Base-by-base conservation (phyloP, 2,113 vertebrate species). In the Loxodonta africana region DNA sequence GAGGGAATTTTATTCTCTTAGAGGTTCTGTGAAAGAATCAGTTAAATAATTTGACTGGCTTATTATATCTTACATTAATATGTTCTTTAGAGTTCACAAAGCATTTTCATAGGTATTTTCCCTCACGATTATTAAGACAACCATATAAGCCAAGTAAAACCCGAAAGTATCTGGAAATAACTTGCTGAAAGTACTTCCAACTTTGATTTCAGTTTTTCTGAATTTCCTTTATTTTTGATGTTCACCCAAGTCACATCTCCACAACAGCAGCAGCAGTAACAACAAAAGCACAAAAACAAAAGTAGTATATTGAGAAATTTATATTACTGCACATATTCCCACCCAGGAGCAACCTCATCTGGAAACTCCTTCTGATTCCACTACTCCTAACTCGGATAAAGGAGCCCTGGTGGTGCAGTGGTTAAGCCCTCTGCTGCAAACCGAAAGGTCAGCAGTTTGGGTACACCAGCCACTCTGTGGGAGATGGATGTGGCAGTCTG, bases 61-160 rank as follows among this genome's bases (percentile, higher is more conserved):
- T 80, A 86, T 46, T 83, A 33, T 25, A 65, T 63, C 12, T 81
- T 65, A 51, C 60, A 57, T 51, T 37, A 76, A 74, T 41, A 81
- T 48, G 6, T 21, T 82, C 48, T 90, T 91, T 57, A 48, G n/a
- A 82, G 28, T 60, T 81, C 80, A 89, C 12, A 77, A 89, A 74
- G 69, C 20, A 83, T 10, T 83, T 84, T 51, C 37, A 46, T 7
- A 53, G 28, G 18, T 90, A 81, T 84, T 83, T 83, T 48, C 17
- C 9, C n/a, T 85, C 83, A 7, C 63, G 17, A 71, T 73, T 83
- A 85, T 76, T 87, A 88, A 96, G 74, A 81, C 7, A 73, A 60
- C 1, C 15, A 69, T 3, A 82, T 8, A 37, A 63, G 44, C n/a
- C 41, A 91, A 81, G 28, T 20, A 83, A 48, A 94, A 41, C 48